A percentile compares a stretch with the other conserved stretches of the same genome.
Conservation (phyloP, 2,797 vertebrate genomes). For the Acrossocheilus fasciatus region DNA sequence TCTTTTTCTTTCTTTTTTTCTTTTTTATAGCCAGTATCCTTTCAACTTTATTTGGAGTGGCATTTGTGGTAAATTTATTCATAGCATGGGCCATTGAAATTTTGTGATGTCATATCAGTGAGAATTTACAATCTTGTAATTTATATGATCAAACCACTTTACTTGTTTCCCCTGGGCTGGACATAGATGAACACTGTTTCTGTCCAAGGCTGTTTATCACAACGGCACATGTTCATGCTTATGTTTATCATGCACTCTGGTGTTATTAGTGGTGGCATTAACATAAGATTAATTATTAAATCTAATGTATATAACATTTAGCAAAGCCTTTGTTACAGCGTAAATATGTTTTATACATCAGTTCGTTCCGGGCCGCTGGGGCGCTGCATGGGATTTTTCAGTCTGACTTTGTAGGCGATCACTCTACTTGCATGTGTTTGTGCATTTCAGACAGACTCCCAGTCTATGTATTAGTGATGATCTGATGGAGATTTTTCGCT, state of each 20-base stretch:
- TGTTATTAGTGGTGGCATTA: constrained; percentile 8
- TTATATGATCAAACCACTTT: constrained; percentile 25
- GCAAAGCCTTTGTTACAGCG: background rate
- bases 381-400: background rate
- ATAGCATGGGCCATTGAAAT: constrained; percentile 14
- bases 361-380: background rate
- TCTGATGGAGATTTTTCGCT: background rate
- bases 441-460: background rate
- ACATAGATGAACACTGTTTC: background rate
- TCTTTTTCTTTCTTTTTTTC: background rate
- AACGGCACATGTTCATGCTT: constrained; percentile 6
- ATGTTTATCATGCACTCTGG: background rate
- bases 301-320: constrained; percentile 15
- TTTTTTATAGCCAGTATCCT: background rate
- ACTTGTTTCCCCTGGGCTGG: constrained; percentile 16
- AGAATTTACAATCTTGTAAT: constrained; percentile 25
- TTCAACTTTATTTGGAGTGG: background rate
- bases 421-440: background rate
- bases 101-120: constrained; percentile 2
- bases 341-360: background rate
- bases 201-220: background rate
- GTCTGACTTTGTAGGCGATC: background rate
- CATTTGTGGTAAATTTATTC: constrained; percentile 3
- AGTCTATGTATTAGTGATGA: background rate
- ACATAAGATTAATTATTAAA: constrained; percentile 7